Evolutionary conservation across 2,888 invertebrate species (phyloP), one percentile per base, ranked within the genome.

Genomic region (Ferrisia virgata): DNA sequence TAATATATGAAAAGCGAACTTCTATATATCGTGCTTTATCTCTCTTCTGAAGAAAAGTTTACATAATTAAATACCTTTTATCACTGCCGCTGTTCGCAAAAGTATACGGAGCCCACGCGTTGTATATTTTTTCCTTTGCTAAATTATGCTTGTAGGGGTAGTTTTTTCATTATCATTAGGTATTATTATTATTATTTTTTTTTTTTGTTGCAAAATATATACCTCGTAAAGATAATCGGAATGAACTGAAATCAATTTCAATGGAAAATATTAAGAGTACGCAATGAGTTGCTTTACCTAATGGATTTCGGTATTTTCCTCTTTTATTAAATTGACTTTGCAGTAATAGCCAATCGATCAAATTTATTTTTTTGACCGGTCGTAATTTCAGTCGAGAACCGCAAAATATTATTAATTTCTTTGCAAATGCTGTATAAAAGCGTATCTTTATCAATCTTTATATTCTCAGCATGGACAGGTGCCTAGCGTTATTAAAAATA

Each of bases 41-140:
- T 64, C 28, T 64, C 64, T 15, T 13, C 28, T 28, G 6, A 11
- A 64, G 64, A 64, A 64, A 28, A 64, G 64, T 64, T 64, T 64
- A 64, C 25, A 64, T 64, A 64, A 64, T 64, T 64, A 64, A 64
- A 64, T 28, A 28, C 64, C 64, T 64, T 64, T 64, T 53, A 53
- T 53, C 1, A 18, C 43, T 6, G 8, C 18, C 53, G 22, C 1
- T 53, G 22, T 22, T 53, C 2, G 15, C 43, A n/a, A 43, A 43
- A 43, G 43, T 22, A 53, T 1, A n/a, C 22, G 22, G 22, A 47
- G n/a, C 53, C 22, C 53, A 53, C 53, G 22, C 22, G 1, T 22
- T 9, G 22, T 43, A n/a, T 43, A 40, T 43, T 43, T 53, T 53
- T 53, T 22, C 9, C 22, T 18, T 13, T 2, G 40, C 13, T 40